Evolutionary conservation across 2,113 vertebrate genomes (phyloP).

Genomic region (Pampusana beccarii): DNA sequence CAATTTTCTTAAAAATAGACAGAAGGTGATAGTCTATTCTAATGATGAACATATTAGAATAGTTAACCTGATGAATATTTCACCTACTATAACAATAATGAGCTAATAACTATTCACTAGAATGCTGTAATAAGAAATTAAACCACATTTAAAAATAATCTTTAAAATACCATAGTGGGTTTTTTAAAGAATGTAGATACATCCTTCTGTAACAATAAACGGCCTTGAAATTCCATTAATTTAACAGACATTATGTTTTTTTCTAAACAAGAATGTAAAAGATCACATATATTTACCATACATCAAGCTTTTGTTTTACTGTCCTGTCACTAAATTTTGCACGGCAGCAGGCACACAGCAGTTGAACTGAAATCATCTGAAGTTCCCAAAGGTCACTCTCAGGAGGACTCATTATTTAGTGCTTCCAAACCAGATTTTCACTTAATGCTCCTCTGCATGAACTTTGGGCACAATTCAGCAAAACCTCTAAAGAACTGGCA

Average conservation of each 20-base stretch:
- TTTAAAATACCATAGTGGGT: not conserved
- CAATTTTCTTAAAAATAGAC: not conserved
- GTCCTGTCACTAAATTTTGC: not conserved
- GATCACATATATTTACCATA: not conserved
- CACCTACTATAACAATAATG: not conserved
- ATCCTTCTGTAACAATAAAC: not conserved
- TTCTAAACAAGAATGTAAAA: not conserved
- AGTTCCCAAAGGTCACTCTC: conserved; percentile 24
- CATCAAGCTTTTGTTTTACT: not conserved
- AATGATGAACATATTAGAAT: not conserved
- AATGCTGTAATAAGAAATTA: not conserved
- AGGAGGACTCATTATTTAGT: not conserved
- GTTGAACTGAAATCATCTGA: not conserved
- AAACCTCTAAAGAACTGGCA: not conserved
- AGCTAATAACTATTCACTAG: not conserved
- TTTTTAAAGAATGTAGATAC: not conserved
- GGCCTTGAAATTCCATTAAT: not conserved
- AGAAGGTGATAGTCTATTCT: not conserved
- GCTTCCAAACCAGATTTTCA: conserved; percentile 13
- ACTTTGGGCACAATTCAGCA: not conserved
- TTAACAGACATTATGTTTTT: not conserved
- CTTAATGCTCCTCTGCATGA: conserved; percentile 1
- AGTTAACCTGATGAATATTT: not conserved
- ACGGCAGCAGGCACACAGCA: not conserved
- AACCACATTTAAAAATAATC: not conserved